A percentile compares a stretch with the other conserved stretches of the same genome.
Conservation (phyloP, 2,797 vertebrate genomes). For the Rhodeus uyekii region DNA sequence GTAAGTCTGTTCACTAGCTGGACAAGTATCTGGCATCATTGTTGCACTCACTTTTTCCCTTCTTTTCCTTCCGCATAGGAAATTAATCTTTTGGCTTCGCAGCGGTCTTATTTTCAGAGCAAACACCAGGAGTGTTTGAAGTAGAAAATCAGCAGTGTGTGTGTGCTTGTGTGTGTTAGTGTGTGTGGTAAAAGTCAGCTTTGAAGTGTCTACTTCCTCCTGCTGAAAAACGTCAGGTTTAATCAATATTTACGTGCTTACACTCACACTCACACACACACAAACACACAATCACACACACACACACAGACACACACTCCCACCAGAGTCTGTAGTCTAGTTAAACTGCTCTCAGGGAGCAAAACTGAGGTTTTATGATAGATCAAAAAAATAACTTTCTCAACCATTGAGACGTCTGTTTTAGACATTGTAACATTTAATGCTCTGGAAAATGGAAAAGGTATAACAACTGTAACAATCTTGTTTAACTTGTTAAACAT, state of each 20-base stretch:
- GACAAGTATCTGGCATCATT: slow-evolving; percentile 8
- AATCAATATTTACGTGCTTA: slow-evolving; percentile 55
- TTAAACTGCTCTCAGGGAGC: slow-evolving; percentile 11
- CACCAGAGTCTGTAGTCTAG: background rate
- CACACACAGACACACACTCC: too few relatives aligned
- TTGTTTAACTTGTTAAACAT: slow-evolving; percentile 44
- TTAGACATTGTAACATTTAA: slow-evolving; percentile 36
- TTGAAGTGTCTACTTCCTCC: slow-evolving; percentile 59
- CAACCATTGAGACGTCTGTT: slow-evolving; percentile 30
- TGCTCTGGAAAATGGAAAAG: slow-evolving; percentile 34
- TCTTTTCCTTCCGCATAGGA: slow-evolving; percentile 45
- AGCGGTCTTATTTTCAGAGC: slow-evolving; percentile 54
- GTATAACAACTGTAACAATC: slow-evolving; percentile 41
- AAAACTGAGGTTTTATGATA: slow-evolving; percentile 7
- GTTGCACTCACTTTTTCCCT: slow-evolving; percentile 16
- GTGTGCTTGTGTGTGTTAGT: slow-evolving; percentile 38
- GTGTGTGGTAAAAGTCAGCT: slow-evolving; percentile 58
- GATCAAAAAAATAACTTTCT: slow-evolving; percentile 22
- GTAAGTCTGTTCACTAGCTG: background rate
- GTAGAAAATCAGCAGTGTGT: slow-evolving; percentile 43
- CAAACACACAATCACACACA: slow-evolving; percentile 23
- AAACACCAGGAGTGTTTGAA: slow-evolving; percentile 55
- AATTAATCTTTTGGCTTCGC: slow-evolving; percentile 55
- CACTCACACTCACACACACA: slow-evolving; percentile 20
- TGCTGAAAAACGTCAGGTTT: slow-evolving; percentile 51